phyloP scores from a whole-genome alignment of 2,113 vertebrate genomes.

The Morone saxatilis region DNA sequence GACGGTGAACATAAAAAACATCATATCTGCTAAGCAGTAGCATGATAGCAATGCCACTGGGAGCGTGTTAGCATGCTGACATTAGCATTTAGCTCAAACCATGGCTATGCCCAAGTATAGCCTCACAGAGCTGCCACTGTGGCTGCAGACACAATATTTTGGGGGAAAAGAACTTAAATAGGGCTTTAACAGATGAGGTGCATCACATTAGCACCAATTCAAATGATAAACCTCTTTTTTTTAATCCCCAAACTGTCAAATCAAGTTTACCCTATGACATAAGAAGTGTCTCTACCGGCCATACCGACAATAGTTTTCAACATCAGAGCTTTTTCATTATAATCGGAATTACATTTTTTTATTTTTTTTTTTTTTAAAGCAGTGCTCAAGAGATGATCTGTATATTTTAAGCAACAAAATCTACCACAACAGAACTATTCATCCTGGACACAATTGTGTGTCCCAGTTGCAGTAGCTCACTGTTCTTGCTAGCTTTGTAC shows the following conservation, averaged over 20 bases:
- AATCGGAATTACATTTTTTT: background rate
- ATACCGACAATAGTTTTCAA: background rate
- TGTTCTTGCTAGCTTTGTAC: constrained; percentile 19
- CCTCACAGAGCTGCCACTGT: background rate
- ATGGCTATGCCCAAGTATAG: background rate
- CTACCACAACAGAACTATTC: background rate
- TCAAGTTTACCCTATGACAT: background rate
- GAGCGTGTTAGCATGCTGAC: background rate
- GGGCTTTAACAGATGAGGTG: background rate
- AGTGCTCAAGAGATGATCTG: no score
- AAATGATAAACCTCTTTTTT: background rate
- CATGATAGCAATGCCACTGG: background rate
- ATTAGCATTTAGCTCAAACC: background rate
- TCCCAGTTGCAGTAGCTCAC: constrained; percentile 12
- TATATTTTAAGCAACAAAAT: constrained; percentile 19
- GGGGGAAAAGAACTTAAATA: background rate
- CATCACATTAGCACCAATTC: background rate
- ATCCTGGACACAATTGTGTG: constrained; percentile 3
- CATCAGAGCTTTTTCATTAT: background rate
- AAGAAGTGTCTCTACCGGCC: background rate
- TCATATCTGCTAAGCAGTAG: background rate
- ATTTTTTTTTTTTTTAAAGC: no score
- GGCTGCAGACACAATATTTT: background rate
- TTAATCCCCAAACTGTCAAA: background rate
- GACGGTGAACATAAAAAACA: no score